phyloP scores from a whole-genome alignment of 2,797 vertebrate genomes.

The Graptemys geographica region DNA sequence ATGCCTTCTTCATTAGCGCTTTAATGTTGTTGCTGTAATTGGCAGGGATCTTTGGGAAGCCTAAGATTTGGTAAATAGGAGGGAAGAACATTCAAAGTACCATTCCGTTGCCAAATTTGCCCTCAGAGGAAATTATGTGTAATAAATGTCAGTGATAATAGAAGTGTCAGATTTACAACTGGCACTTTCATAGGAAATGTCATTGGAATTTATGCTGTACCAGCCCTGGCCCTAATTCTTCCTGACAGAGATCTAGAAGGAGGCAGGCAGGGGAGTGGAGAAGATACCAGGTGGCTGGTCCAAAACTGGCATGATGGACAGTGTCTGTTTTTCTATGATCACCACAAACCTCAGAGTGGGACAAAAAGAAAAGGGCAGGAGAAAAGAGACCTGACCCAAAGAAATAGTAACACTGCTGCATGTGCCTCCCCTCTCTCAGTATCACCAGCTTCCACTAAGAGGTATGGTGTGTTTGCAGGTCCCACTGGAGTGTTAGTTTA shows the following conservation, averaged over 20 bases:
- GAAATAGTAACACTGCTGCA: not conserved
- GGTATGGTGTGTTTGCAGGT: not conserved
- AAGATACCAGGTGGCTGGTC: not conserved
- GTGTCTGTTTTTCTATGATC: not conserved
- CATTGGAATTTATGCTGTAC: constrained; percentile 28
- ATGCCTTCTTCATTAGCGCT: not conserved
- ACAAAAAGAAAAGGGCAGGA: fast-evolving
- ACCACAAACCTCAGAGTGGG: not conserved
- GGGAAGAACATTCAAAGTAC: not conserved
- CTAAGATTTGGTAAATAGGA: not conserved
- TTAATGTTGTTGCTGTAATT: not conserved
- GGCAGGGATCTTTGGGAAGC: not conserved
- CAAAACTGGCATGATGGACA: not conserved
- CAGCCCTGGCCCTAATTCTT: constrained; percentile 20
- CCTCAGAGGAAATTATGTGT: not conserved
- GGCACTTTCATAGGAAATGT: constrained; percentile 13
- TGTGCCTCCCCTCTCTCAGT: not conserved
- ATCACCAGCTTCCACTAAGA: not conserved
- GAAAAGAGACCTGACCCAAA: not conserved
- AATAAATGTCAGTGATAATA: constrained; percentile 38
- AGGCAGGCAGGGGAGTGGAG: not conserved
- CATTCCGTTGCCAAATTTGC: not conserved
- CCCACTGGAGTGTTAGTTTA: not conserved
- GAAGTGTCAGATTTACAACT: not conserved
- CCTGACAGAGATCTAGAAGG: not conserved